Conservation (phyloP, 2,797 vertebrate species). For the Sternarchorhynchus goeldii region DNA sequence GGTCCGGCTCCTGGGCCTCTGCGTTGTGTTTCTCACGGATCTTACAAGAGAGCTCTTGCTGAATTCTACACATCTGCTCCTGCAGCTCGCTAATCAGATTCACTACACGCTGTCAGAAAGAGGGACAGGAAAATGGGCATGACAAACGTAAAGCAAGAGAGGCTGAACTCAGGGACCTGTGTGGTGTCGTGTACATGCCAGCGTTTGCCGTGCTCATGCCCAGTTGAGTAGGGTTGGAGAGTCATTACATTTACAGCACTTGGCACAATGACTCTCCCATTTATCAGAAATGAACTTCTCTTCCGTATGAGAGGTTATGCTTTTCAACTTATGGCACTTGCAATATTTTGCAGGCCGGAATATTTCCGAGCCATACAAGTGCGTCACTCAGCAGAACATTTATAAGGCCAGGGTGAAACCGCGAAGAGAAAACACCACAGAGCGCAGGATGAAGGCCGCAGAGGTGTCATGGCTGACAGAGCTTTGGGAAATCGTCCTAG, state of each 20-base stretch:
- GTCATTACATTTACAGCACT: too few relatives aligned
- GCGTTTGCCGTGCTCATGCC: conserved; percentile 27
- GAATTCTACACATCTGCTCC: conserved; percentile 97
- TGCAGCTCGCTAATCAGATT: conserved; percentile 98
- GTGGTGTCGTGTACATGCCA: neutral
- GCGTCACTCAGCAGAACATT: conserved; percentile 25
- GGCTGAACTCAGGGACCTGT: conserved; percentile 17
- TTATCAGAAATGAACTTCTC: neutral
- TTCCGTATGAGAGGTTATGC: conserved; percentile 2
- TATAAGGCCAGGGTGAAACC: conserved; percentile 20
- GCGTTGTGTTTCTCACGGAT: conserved; percentile 88
- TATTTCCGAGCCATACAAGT: conserved; percentile 27
- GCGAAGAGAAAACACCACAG: conserved; percentile 31
- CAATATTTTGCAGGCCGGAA: conserved; percentile 10
- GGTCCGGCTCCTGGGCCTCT: conserved; percentile 66
- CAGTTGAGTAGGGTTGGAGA: neutral
- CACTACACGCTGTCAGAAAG: conserved; percentile 87
- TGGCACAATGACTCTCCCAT: too few relatives aligned
- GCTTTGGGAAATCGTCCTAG: conserved; percentile 32
- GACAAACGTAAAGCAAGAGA: neutral
- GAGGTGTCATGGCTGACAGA: conserved; percentile 16
- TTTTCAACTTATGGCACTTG: conserved; percentile 16
- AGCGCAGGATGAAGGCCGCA: neutral
- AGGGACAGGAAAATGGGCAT: conserved; percentile 55
- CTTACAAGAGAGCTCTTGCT: conserved; percentile 93